Percentiles rank a stretch among this genome's conserved stretches.
Evolutionary conservation across 2,888 invertebrate species (phyloP).

Genomic region (Sinotaia quadrata): DNA sequence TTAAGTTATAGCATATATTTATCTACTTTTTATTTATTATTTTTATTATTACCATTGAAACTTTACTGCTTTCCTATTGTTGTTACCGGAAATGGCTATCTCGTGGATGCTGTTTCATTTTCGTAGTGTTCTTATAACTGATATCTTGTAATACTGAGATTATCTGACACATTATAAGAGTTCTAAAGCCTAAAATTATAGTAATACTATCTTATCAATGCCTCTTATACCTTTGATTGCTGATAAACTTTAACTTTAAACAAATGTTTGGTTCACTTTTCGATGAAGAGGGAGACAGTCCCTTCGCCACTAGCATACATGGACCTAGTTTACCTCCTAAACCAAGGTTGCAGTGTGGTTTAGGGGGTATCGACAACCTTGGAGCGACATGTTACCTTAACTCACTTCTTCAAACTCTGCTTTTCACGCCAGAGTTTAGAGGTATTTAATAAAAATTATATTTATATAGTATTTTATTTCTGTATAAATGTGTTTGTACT

Average conservation of each 20-base stretch:
- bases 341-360: conserved; percentile 48
- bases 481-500: no score
- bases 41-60: background rate
- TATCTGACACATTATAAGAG: no score
- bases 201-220: no score
- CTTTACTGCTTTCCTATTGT: background rate
- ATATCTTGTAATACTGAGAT: no score
- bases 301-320: background rate
- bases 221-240: no score
- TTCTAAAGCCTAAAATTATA: no score
- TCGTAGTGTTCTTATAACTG: no score
- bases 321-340: conserved; percentile 43
- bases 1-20: no score
- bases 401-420: conserved; percentile 70
- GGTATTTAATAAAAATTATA: no score
- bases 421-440: conserved; percentile 72
- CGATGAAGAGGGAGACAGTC: conserved; percentile 34
- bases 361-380: conserved; percentile 71
- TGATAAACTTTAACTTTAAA: background rate
- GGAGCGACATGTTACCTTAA: conserved; percentile 73
- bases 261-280: conserved; percentile 48
- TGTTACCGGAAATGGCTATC: conserved; percentile 22
- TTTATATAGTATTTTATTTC: no score
- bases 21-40: background rate
- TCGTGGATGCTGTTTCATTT: conserved; percentile 12